phyloP scores from a whole-genome alignment of 2,888 invertebrate species.

The Apodemia mormo region DNA sequence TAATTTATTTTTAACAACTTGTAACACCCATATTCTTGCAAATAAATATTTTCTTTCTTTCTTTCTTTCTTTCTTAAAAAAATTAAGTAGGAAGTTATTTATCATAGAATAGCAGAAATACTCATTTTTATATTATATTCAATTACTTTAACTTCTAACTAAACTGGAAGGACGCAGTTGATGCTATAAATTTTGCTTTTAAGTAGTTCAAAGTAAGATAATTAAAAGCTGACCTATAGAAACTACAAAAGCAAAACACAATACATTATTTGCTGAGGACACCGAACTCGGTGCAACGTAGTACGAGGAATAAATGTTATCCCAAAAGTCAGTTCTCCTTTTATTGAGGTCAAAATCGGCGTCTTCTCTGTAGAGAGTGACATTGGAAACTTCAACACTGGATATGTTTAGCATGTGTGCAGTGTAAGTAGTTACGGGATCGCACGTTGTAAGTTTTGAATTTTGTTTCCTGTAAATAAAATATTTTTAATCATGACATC shows the following conservation, averaged over 20 bases:
- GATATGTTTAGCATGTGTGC: slow-evolving; percentile 30
- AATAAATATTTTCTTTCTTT: too few species aligned
- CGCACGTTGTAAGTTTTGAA: slow-evolving; percentile 25
- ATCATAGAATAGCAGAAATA: too few species aligned
- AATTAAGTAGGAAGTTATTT: too few species aligned
- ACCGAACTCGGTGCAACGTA: slow-evolving; percentile 41
- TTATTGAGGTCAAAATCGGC: slow-evolving; percentile 41
- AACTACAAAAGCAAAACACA: background rate
- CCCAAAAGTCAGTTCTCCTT: slow-evolving; percentile 45
- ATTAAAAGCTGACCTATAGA: slow-evolving; percentile 11
- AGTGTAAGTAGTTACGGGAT: slow-evolving; percentile 23
- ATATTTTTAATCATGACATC: too few species aligned
- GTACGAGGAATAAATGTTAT: slow-evolving; percentile 36
- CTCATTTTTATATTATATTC: too few species aligned
- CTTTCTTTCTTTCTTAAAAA: too few species aligned
- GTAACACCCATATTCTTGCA: too few species aligned
- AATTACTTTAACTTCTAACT: too few species aligned
- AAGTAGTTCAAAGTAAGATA: background rate
- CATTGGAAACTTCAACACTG: slow-evolving; percentile 37
- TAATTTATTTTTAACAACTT: too few species aligned
- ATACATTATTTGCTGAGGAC: slow-evolving; percentile 39
- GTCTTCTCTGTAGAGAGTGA: slow-evolving; percentile 35
- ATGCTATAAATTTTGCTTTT: background rate
- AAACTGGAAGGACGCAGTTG: slow-evolving; percentile 31
- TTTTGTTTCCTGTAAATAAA: background rate